A percentile compares a stretch with the other conserved stretches of the same genome.
Evolutionary conservation across 2,888 invertebrate species (phyloP).

Genomic region (Dryadula phaetusa): DNA sequence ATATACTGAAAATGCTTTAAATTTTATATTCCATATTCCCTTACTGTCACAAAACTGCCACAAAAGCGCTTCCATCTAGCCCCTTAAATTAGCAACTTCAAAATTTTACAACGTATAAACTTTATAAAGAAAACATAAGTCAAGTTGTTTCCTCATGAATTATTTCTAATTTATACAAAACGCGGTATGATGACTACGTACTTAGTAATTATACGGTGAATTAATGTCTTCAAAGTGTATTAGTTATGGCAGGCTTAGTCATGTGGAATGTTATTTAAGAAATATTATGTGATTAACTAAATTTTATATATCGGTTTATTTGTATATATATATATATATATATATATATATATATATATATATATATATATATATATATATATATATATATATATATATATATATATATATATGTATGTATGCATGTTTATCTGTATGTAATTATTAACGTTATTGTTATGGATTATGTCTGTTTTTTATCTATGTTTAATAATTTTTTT

Average conservation of each 20-base stretch:
- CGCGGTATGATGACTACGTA: slow-evolving; percentile 25
- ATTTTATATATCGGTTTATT: neutral
- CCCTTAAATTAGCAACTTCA: neutral
- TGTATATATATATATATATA: too few relatives aligned
- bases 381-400: too few relatives aligned
- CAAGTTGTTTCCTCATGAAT: slow-evolving; percentile 52
- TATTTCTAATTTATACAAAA: slow-evolving; percentile 49
- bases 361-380: too few relatives aligned
- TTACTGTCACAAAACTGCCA: too few relatives aligned
- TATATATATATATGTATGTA: too few relatives aligned
- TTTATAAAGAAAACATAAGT: slow-evolving; percentile 54
- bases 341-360: too few relatives aligned
- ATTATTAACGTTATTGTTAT: too few relatives aligned
- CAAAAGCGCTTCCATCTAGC: neutral
- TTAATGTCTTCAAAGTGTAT: slow-evolving; percentile 17
- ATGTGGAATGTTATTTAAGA: neutral
- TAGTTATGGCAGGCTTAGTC: slow-evolving; percentile 5
- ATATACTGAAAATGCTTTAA: too few relatives aligned
- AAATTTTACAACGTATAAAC: slow-evolving; percentile 33
- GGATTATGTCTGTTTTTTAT: too few relatives aligned
- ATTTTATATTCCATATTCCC: too few relatives aligned
- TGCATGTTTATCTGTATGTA: too few relatives aligned
- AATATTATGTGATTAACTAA: neutral
- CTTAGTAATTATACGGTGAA: slow-evolving; percentile 17
- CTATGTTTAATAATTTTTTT: too few relatives aligned